Conservation (phyloP, 2,797 vertebrate species). For the Hoplostethus atlanticus region DNA sequence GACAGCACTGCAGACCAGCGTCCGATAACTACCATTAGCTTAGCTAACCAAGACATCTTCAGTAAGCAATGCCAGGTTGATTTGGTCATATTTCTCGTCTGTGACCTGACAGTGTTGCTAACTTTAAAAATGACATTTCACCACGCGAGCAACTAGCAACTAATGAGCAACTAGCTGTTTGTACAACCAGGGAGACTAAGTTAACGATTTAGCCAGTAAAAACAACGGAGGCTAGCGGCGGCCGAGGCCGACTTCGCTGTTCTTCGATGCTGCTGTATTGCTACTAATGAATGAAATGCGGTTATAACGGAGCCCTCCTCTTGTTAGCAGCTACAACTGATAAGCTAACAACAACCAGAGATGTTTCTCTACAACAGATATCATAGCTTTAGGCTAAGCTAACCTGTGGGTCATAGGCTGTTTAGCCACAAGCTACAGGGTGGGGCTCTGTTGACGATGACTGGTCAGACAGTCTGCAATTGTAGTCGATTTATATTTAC, state of each 20-base stretch:
- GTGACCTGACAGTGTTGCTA: accelerated
- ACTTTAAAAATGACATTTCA: accelerated
- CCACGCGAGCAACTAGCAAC: too few species aligned
- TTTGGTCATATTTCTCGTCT: not conserved
- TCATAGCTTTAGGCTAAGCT: not conserved
- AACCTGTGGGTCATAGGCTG: not conserved
- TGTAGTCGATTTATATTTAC: not conserved
- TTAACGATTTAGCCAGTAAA: not conserved
- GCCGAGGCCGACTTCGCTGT: slow-evolving; percentile 19
- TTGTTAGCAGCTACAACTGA: accelerated
- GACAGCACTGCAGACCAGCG: slow-evolving; percentile 7
- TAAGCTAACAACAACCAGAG: not conserved
- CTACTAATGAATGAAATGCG: not conserved
- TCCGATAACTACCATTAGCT: slow-evolving; percentile 26
- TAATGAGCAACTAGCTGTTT: too few species aligned
- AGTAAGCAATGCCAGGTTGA: not conserved
- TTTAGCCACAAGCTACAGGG: slow-evolving; percentile 42
- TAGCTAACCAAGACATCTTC: slow-evolving; percentile 18
- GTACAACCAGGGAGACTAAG: not conserved
- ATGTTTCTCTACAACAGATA: accelerated
- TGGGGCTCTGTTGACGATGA: slow-evolving; percentile 65
- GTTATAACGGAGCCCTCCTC: accelerated
- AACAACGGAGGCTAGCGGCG: slow-evolving; percentile 50
- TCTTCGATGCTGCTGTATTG: not conserved
- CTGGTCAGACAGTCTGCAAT: not conserved